Base-by-base conservation (phyloP, 2,797 vertebrate genomes). In the Crenuchus spilurus region DNA sequence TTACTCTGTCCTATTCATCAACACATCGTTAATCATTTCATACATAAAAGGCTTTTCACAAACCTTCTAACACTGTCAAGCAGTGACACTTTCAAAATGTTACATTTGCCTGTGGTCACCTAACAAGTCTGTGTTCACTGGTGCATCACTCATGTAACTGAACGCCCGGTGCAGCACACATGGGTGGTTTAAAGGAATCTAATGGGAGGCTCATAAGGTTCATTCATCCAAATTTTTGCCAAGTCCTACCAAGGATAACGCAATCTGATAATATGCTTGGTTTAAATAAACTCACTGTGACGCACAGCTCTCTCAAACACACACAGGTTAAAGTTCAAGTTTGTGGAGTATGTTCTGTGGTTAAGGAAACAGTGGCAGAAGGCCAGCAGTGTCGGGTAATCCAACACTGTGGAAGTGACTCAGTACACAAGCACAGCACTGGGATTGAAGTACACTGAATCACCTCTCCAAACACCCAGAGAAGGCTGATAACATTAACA, bases 361-460 rank as follows among this genome's bases (percentile, higher is more conserved):
- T 61, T 31, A 44, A 51, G 46, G 51, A 70, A 70, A 57, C 54
- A 20, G 41, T 31, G 4, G 64, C 75, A 44, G 46, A n/a, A 41
- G 9, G 44, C 24, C 54, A 67, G 48, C n/a, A 10, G 31, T 22
- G 24, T 16, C 18, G 58, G 46, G 44, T 60, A 60, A 75, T 48
- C 20, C 26, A 70, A 70, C 39, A n/a, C 31, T 57, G 60, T 72
- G 60, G 72, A 82, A 78, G 63, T 82, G 82, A 84, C 65, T 82
- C 80, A 82, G 52, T 28, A 28, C 20, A 48, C 49, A 30, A 73
- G 11, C 42, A 1, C 52, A 63, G 58, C 6, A 39, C 68, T 71
- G 28, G 42, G 70, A 78, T 72, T 67, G 63, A 62, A 65, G 33
- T 37, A 26, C 22, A 44, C 33, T 80, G 76, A 80, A 57, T 79